Conservation (phyloP, 2,113 vertebrate species). For the Grantiella picta region DNA sequence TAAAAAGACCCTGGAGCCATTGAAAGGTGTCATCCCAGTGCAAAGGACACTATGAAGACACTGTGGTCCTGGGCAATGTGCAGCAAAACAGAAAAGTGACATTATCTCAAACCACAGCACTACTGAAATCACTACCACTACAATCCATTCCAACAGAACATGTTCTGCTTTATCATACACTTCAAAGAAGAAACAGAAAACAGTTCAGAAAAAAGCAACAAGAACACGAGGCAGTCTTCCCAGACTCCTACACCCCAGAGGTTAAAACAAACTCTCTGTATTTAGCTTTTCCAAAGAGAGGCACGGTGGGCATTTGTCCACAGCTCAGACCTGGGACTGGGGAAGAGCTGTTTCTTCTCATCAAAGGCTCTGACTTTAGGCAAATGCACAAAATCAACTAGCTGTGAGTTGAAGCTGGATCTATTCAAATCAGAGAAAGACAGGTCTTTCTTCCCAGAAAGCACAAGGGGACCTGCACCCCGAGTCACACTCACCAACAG, state of each 20-base stretch:
- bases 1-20: not conserved
- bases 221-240: not conserved
- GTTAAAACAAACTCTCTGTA: not conserved
- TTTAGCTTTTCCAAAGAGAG: not conserved
- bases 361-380: not conserved
- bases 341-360: not conserved
- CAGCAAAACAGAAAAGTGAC: not conserved
- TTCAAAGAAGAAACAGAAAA: not conserved
- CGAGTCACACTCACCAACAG: accelerated
- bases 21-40: not conserved
- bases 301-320: not conserved
- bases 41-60: not conserved
- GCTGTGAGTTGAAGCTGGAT: not conserved
- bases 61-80: accelerated
- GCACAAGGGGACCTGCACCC: not conserved
- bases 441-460: not conserved
- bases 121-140: not conserved
- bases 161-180: not conserved
- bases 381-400: not conserved
- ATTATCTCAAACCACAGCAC: not conserved
- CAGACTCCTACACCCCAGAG: not conserved
- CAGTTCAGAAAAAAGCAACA: not conserved
- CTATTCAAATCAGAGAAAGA: not conserved
- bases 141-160: not conserved
- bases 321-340: not conserved